Base-by-base conservation (phyloP, 2,797 vertebrate genomes). In the Acanthurus lineatus region DNA sequence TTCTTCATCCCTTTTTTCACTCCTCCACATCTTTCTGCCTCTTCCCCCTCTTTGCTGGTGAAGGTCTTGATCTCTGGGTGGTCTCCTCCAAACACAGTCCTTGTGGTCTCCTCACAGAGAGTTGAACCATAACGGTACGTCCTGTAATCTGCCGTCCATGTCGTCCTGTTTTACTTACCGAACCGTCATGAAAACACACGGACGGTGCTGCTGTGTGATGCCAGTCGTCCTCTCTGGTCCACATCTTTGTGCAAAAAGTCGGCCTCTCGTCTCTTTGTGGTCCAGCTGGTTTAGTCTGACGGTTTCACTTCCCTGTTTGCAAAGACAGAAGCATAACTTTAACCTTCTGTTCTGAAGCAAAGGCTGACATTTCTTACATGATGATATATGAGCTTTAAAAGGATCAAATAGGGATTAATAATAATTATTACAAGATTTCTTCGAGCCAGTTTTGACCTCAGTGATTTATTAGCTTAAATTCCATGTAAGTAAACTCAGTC, bases 241-340 rank as follows among this genome's bases (percentile, higher is more conserved):
- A 42, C 66, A 62, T 86, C 76, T 45, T 65, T 66, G 65, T 69
- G 65, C 38, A 25, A 22, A 22, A 62, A 59, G 2, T 25, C 12
- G 15, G 71, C n/a, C 17, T 79, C 53, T 51, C 20, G 83, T 79
- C 71, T 88, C 61, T 22, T 2, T 86, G 84, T 42, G 71, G 86
- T 89, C 22, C 42, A 1, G 32, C 56, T 17, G 3, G 81, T 87
- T 91, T 90, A 87, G 82, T 87, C 88, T 89, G 61, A 65, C 65
- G 76, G 72, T 85, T 87, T 76, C 60, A 75, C 60, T 69, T 59
- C 67, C 40, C 6, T 54, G 32, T 60, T 57, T 66, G 25, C 8
- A 71, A 40, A 77, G 19, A 67, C 49, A 54, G 40, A 6, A 28
- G 16, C 9, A 10, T 17, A 0, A 22, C 28, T 81, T 53, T 48